Conservation (phyloP, 2,888 invertebrate species). For the Nebria brevicollis region DNA sequence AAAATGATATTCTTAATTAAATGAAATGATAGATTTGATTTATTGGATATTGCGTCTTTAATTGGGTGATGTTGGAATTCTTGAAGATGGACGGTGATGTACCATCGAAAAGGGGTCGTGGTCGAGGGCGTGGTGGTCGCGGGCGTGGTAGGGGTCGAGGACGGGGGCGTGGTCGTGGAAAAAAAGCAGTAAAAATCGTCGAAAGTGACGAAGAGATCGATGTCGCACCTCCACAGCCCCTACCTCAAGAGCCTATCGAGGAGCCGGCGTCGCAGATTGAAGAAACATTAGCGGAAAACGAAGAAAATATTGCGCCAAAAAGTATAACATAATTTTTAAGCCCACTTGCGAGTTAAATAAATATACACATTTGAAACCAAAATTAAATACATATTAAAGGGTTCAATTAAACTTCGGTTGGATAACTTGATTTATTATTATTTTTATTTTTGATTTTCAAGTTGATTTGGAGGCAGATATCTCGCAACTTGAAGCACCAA, state of each 20-base stretch:
- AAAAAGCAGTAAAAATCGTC: conserved; percentile 79
- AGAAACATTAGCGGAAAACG: conserved; percentile 65
- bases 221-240: conserved; percentile 52
- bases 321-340: conserved; percentile 57
- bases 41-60: too few species aligned
- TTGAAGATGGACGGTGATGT: conserved; percentile 64
- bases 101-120: conserved; percentile 71
- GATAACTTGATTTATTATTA: not conserved
- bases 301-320: conserved; percentile 67
- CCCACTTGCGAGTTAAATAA: not conserved
- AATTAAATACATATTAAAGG: too few species aligned
- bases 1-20: too few species aligned
- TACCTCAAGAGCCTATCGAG: conserved; percentile 58
- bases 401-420: too few species aligned
- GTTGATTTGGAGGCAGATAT: conserved; percentile 93
- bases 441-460: conserved; percentile 54
- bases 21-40: too few species aligned
- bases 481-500: conserved; percentile 89
- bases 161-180: conserved; percentile 76
- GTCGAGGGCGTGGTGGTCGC: conserved; percentile 81
- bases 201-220: conserved; percentile 71
- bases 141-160: conserved; percentile 81
- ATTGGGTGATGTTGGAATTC: not conserved
- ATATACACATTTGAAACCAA: too few species aligned
- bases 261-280: conserved; percentile 57